Evolutionary conservation across 2,888 invertebrate genomes (phyloP), one percentile per base, ranked within the genome.

Genomic region (Eupithecia subumbrata): DNA sequence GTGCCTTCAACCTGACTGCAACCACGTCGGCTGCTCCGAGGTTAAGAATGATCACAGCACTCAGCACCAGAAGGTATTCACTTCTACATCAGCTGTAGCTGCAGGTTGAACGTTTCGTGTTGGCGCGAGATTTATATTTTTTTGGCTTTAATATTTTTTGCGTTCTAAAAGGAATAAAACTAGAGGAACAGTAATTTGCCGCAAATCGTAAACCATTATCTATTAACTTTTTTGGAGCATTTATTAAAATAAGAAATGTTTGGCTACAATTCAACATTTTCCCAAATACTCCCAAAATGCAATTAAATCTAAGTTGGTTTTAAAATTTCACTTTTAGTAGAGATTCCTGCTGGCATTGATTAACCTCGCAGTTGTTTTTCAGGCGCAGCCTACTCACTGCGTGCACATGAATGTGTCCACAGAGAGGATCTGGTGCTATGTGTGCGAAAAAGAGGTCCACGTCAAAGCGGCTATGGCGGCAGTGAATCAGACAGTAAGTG

Each of bases 351-450:
- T 5, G 12, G 8, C 34, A 8, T 34, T 34, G 5, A 16, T 63
- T 63, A 30, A 37, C 34, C 34, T 25, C 30, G 18, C 9, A 12
- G 8, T 66, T n/a, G 9, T 9, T 40, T 87, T 89, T 1, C 88
- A 97, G 96, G 95, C 95, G 78, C 95, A 95, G 83, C 96, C 96
- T 56, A 90, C 92, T 22, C 98, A 98, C 90, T 97, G 97, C 84
- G 96, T 98, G 83, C 97, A 98, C 90, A 96, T 98, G 96, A 98
- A 98, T 90, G 91, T 98, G 75, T 96, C 97, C 1, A 98, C 97
- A 0, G 96, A 97, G 86, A 95, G 98, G 80, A 96, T 98, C 84
- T 98, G 98, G 98, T 99, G 98, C 91, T 98, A 98, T 87, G 90
- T 96, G 78, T 99, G 98, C 94, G 97, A 98, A 85, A 95, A 95